phyloP scores from a whole-genome alignment of 2,797 vertebrate species.

The Uromys caudimaculatus region DNA sequence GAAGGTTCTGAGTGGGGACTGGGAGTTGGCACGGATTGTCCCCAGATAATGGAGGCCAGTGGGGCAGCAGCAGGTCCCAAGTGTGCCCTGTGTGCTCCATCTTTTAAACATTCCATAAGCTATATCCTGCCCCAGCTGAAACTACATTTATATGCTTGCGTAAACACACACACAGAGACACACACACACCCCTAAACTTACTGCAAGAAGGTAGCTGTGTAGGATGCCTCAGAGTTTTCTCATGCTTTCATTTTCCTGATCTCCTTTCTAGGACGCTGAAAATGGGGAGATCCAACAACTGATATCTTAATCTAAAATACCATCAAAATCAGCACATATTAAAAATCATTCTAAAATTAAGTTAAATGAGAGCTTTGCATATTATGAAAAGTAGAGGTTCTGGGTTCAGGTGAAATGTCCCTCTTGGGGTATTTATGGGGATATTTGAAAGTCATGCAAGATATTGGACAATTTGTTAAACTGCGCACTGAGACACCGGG shows the following conservation, averaged over 20 bases:
- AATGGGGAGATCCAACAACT: neutral
- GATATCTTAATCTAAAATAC: constrained; percentile 4
- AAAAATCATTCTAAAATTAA: neutral
- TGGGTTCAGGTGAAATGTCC: neutral
- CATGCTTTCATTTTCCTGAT: neutral
- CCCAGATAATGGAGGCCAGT: neutral
- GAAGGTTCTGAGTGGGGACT: neutral
- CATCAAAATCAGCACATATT: neutral
- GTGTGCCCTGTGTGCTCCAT: neutral
- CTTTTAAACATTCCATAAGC: neutral
- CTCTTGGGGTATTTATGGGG: neutral
- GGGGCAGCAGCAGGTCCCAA: neutral
- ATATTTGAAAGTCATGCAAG: neutral
- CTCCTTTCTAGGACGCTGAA: neutral
- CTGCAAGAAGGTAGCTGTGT: neutral
- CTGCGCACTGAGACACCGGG: neutral
- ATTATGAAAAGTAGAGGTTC: neutral
- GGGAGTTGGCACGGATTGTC: neutral
- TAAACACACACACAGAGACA: neutral
- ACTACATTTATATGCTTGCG: no score
- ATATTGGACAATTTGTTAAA: neutral
- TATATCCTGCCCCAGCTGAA: neutral
- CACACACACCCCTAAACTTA: no score
- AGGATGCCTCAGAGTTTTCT: neutral
- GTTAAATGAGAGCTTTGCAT: neutral